phyloP scores from a whole-genome alignment of 2,113 vertebrate species.

The Myanophis thanlyinensis region DNA sequence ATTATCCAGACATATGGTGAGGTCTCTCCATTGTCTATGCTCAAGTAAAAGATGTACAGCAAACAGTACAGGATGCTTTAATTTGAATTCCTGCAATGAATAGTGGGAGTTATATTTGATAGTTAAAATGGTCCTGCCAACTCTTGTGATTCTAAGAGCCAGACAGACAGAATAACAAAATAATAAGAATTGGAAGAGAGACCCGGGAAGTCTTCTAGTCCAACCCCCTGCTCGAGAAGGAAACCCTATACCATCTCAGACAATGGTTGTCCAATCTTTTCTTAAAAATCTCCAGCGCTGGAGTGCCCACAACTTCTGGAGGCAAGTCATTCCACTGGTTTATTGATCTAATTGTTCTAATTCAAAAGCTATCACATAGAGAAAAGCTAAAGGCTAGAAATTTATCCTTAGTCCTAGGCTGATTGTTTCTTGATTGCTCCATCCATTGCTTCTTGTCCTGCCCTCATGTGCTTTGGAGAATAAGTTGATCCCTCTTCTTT shows the following conservation, averaged over 20 bases:
- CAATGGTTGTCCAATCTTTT: not conserved
- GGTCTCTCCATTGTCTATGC: not conserved
- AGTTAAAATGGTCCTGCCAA: not conserved
- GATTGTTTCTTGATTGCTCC: too few species aligned
- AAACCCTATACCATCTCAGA: not conserved
- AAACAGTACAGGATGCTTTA: not conserved
- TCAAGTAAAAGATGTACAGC: not conserved
- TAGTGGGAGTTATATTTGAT: not conserved
- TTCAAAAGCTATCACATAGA: too few species aligned
- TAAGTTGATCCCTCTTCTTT: too few species aligned
- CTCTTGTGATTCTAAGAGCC: not conserved
- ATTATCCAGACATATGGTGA: not conserved
- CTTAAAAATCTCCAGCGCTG: too few species aligned
- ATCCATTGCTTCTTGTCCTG: too few species aligned
- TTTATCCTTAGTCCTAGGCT: too few species aligned
- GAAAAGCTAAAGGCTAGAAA: too few species aligned
- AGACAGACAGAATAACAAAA: not conserved
- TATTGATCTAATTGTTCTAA: too few species aligned
- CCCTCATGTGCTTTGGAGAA: too few species aligned
- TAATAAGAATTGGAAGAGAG: not conserved
- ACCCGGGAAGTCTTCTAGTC: not conserved
- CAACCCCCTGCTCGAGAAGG: not conserved
- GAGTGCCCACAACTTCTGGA: too few species aligned
- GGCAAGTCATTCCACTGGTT: too few species aligned
- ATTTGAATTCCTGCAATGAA: not conserved